Evolutionary conservation across 2,113 vertebrate species (phyloP).

Genomic region (Chrysochloris asiatica): DNA sequence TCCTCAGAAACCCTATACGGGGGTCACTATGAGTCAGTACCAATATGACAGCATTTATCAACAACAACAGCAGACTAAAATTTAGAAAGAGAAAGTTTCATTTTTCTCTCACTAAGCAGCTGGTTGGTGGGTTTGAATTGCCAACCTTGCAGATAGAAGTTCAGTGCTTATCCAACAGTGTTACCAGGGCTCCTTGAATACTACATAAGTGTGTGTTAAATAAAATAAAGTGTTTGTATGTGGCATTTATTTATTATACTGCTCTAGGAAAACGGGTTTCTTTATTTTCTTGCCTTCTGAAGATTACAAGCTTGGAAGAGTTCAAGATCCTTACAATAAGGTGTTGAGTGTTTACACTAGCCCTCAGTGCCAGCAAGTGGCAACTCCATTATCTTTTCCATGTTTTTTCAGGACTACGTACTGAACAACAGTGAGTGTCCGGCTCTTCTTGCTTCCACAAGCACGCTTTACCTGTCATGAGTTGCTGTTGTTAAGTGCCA

Average conservation of each 20-base stretch:
- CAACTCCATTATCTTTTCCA: neutral
- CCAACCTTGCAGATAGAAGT: neutral
- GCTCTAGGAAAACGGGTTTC: neutral
- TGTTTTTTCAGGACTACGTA: neutral
- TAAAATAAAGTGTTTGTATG: neutral
- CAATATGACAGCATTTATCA: too few relatives aligned
- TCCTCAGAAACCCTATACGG: too few relatives aligned
- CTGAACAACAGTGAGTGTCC: neutral
- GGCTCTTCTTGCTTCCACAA: neutral
- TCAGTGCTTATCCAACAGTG: too few relatives aligned
- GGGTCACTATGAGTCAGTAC: too few relatives aligned
- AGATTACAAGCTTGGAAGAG: neutral
- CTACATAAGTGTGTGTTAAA: neutral
- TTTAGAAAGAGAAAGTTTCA: too few relatives aligned
- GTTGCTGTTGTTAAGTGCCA: too few relatives aligned
- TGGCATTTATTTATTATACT: neutral
- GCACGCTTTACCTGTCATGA: neutral
- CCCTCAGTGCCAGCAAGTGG: neutral
- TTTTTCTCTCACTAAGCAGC: neutral
- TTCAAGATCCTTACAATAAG: neutral
- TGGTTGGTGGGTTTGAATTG: neutral
- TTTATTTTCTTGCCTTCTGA: neutral
- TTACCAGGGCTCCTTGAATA: neutral
- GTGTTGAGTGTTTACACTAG: neutral
- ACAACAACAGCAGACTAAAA: too few relatives aligned